phyloP scores from a whole-genome alignment of 2,113 vertebrate species.

The Peromyscus polionotus region DNA sequence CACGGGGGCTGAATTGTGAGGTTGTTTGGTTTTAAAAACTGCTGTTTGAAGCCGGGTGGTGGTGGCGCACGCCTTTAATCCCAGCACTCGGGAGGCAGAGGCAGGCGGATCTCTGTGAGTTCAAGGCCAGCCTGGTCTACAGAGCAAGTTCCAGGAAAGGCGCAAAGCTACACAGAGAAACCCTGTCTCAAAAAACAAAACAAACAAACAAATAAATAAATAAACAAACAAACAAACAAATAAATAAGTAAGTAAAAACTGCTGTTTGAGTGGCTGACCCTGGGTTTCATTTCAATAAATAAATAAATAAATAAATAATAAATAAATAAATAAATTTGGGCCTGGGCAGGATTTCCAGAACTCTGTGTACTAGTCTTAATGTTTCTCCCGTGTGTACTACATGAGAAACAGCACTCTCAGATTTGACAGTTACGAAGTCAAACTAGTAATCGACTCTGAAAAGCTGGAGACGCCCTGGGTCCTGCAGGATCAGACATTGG shows the following conservation, averaged over 20 bases:
- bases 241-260: background rate
- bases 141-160: no score
- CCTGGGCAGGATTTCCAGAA: background rate
- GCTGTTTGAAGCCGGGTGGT: background rate
- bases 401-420: background rate
- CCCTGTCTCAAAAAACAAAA: no score
- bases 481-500: background rate
- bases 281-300: background rate
- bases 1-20: background rate
- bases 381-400: background rate
- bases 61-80: no score
- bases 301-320: background rate
- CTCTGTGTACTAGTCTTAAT: background rate
- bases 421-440: background rate
- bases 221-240: no score
- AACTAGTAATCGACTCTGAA: background rate
- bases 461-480: background rate
- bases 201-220: no score
- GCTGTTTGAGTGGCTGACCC: background rate
- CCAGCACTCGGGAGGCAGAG: no score
- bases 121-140: no score
- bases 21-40: background rate
- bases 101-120: no score
- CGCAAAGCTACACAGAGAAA: no score
- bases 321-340: background rate